These are phyloP conservation scores for Eptatretus atami DNA, from an alignment of 2,797 vertebrate genomes.

Conservation along the genomic window DNA sequence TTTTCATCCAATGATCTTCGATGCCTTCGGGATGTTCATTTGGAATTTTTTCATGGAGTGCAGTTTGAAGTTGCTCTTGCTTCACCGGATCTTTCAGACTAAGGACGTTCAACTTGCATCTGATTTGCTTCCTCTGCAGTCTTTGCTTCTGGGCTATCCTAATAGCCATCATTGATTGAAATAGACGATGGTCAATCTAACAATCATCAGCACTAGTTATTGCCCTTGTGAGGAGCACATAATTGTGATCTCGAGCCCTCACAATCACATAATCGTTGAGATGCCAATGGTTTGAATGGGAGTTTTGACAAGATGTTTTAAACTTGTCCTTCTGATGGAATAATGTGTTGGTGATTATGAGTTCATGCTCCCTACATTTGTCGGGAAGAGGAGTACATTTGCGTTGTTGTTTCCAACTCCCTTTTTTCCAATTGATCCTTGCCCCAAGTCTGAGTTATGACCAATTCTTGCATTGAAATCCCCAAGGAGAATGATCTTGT, in stretches of 20 bases:
- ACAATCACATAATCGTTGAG: neutral
- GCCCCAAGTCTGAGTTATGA: neutral
- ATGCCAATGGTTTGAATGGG: neutral
- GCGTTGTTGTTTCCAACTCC: neutral
- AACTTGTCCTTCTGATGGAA: neutral
- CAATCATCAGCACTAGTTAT: neutral
- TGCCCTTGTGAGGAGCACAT: neutral
- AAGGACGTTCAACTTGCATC: neutral
- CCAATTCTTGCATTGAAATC: neutral
- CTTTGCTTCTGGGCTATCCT: neutral
- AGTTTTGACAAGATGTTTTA: neutral
- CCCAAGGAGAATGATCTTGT: neutral
- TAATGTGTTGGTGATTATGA: conserved; percentile 2
- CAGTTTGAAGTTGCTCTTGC: neutral
- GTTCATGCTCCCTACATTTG: neutral
- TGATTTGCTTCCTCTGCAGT: neutral
- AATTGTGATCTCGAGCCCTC: neutral
- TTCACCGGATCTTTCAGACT: neutral
- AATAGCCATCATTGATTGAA: neutral
- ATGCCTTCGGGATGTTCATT: neutral
- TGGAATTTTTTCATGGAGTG: neutral
- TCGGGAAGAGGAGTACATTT: neutral
- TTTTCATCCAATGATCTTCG: neutral
- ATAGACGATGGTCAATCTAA: neutral
- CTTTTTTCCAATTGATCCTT: too few species aligned